phyloP scores from a whole-genome alignment of 2,888 invertebrate species.

The Dysmachus trigonus region DNA sequence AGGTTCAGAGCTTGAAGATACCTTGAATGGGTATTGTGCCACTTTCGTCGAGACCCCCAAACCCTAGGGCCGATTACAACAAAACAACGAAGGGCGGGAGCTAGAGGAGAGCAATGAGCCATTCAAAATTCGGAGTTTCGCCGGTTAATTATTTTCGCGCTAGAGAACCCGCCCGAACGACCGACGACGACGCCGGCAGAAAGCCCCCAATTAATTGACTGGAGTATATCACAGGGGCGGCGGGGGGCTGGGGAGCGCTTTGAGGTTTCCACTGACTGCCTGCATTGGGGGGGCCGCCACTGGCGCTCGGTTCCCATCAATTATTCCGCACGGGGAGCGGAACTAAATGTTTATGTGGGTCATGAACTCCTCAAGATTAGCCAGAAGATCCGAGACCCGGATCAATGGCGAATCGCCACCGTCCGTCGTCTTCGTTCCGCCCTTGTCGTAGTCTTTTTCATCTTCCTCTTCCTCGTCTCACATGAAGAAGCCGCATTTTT shows the following conservation, averaged over 20 bases:
- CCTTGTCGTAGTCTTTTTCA: no score
- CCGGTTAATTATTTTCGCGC: background rate
- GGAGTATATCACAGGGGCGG: background rate
- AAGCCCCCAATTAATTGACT: background rate
- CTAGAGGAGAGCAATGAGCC: background rate
- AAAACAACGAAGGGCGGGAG: background rate
- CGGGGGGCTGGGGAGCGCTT: no score
- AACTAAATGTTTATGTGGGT: conserved; percentile 13
- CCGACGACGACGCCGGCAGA: background rate
- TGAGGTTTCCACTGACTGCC: background rate
- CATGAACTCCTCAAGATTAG: background rate
- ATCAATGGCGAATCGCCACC: background rate
- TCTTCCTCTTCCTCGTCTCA: background rate
- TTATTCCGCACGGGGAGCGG: background rate
- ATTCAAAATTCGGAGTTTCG: background rate
- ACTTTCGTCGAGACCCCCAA: background rate
- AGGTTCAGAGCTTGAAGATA: background rate
- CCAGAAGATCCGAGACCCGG: background rate
- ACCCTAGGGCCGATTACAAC: background rate
- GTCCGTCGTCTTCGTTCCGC: background rate
- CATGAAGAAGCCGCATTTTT: background rate
- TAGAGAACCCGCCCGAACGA: background rate
- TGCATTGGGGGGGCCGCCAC: background rate
- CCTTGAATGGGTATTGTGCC: background rate
- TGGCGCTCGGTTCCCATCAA: background rate